A percentile compares a stretch with the other conserved stretches of the same genome.
phyloP scores from a whole-genome alignment of 2,797 vertebrate genomes.

The Protosalanx chinensis region DNA sequence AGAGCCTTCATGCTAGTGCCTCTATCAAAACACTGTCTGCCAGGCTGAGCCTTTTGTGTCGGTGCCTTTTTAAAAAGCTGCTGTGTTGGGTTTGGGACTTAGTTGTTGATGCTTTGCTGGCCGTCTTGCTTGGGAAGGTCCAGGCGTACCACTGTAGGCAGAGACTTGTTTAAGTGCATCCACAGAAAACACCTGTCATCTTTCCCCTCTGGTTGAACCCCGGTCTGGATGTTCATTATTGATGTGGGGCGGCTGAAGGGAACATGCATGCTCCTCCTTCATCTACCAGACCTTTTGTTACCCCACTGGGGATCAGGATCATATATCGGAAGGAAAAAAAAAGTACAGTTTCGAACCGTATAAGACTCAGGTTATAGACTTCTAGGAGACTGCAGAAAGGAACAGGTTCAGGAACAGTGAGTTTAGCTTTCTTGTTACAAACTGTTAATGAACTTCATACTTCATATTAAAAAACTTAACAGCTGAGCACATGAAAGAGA shows the following conservation, averaged over 20 bases:
- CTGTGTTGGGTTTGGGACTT: constrained; percentile 12
- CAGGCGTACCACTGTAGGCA: constrained; percentile 24
- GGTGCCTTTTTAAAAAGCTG: constrained; percentile 10
- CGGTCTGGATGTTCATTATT: constrained; percentile 56
- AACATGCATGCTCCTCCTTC: constrained; percentile 24
- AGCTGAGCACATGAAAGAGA: constrained; percentile 21
- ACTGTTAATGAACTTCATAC: neutral
- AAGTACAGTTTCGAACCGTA: neutral
- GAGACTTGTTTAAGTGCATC: constrained; percentile 40
- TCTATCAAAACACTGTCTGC: constrained; percentile 16
- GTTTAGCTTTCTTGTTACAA: no score
- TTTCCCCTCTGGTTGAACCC: constrained; percentile 61
- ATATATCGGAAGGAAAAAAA: neutral
- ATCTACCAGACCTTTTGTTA: constrained; percentile 10
- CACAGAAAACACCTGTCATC: constrained; percentile 52
- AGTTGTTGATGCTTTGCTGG: constrained; percentile 3
- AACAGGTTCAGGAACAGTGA: no score
- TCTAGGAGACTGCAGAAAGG: no score
- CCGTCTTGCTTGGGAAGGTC: constrained; percentile 13
- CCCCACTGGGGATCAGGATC: neutral
- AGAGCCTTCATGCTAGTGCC: constrained; percentile 15
- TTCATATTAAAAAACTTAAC: constrained; percentile 20
- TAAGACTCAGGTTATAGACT: no score
- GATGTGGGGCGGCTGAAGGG: constrained; percentile 51
- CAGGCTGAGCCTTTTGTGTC: neutral